A percentile compares a stretch with the other conserved stretches of the same genome.
Evolutionary conservation across 1,140 invertebrate species (phyloP).

Genomic region (Lucilia sericata): DNA sequence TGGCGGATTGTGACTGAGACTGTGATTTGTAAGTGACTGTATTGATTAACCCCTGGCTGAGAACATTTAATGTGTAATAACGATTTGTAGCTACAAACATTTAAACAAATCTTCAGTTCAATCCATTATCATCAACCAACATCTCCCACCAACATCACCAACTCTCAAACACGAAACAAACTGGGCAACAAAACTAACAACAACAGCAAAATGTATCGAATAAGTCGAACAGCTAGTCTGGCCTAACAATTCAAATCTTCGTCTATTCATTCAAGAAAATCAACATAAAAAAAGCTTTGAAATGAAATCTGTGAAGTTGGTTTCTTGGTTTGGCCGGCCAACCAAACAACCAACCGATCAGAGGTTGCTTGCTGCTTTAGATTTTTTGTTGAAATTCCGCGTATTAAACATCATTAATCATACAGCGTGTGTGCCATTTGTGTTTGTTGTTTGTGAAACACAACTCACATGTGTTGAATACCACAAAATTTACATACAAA

Average conservation of each 20-base stretch:
- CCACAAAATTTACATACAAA: neutral
- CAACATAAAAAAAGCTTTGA: neutral
- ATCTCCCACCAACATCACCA: neutral
- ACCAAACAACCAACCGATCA: neutral
- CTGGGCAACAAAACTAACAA: too few relatives aligned
- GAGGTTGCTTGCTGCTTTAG: neutral
- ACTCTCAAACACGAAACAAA: neutral
- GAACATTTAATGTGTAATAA: constrained; percentile 69
- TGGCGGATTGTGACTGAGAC: neutral
- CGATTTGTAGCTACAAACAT: constrained; percentile 60
- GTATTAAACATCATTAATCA: constrained; percentile 48
- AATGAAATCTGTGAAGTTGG: neutral
- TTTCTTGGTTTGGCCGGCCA: neutral
- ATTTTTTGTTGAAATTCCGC: constrained; percentile 48
- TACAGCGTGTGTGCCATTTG: constrained; percentile 45
- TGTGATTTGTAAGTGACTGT: constrained; percentile 37
- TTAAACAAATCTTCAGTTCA: constrained; percentile 32
- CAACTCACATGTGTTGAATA: neutral
- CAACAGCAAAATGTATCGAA: too few relatives aligned
- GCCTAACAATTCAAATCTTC: neutral
- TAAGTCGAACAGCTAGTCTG: neutral
- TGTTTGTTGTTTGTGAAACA: neutral
- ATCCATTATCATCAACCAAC: neutral
- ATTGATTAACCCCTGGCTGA: constrained; percentile 68
- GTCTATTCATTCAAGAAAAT: constrained; percentile 9